Base-by-base conservation (phyloP, 2,113 vertebrate species). In the Callopanchax toddi region DNA sequence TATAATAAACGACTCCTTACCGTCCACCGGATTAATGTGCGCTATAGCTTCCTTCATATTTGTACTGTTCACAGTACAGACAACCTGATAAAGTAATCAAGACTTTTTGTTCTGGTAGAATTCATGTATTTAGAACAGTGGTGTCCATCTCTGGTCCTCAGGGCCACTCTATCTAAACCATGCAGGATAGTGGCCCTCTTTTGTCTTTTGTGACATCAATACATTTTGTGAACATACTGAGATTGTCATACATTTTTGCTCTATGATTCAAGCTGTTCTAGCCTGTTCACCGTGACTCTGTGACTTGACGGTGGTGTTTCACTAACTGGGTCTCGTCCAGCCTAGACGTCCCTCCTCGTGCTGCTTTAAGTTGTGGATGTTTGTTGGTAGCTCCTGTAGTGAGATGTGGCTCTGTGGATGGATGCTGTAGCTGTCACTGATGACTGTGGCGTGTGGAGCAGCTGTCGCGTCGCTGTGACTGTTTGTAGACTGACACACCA, bases 401-500 rank as follows among this genome's bases (percentile, higher is more conserved):
- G 63, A 54, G 49, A 49, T 42, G 68, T 74, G 71, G 34, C 39
- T 29, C 53, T 51, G 52, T 32, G n/a, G n/a, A n/a, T n/a, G n/a
- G n/a, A 37, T 0, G 2, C 21, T 1, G 37, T 50, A 40, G 23
- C 39, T 50, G 32, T 51, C 55, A 55, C 74, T 48, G 54, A 34
- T 42, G 61, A 37, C 12, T 37, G 45, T 12, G 2, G 16, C 32
- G 53, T 60, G 67, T 34, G 40, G 34, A n/a, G 60, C 40, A 43
- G 46, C 42, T 22, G 61, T 79, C 55, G 34, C n/a, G 60, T 49
- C 32, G 51, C 37, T 20, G 61, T 79, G 55, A 60, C 63, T 69
- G 49, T 49, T 40, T 67, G 70, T 79, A 55, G 84, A 85, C 85
- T 87, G 78, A 86, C 74, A 63, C 79, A 49, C 62, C 82, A 57